A percentile compares a stretch with the other conserved stretches of the same genome.
Conservation (phyloP, 2,113 vertebrate species). For the Tonatia bakeri region DNA sequence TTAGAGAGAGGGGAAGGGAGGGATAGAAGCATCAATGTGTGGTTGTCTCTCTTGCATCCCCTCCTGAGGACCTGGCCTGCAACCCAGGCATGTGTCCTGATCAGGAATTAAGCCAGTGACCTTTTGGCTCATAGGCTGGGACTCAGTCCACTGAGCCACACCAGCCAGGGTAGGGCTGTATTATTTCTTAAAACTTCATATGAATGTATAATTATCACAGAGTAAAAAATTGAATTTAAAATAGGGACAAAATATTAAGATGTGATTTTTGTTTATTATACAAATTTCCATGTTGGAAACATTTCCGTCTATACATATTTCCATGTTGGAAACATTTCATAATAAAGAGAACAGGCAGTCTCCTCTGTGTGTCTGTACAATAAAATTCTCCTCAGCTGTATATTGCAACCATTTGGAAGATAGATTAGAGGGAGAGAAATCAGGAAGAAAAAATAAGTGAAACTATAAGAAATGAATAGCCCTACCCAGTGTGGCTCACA, state of each 20-base stretch:
- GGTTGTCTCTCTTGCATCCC: too few relatives aligned
- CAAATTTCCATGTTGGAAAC: neutral
- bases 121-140: too few relatives aligned
- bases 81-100: too few relatives aligned
- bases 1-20: too few relatives aligned
- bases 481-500: too few relatives aligned
- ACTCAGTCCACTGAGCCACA: too few relatives aligned
- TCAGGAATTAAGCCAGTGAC: too few relatives aligned
- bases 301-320: neutral
- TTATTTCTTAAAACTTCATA: neutral
- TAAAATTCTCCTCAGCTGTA: neutral
- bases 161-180: neutral
- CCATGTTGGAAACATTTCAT: neutral
- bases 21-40: too few relatives aligned
- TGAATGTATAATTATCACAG: neutral
- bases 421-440: neutral
- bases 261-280: neutral
- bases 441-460: neutral
- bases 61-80: too few relatives aligned
- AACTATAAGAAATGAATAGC: neutral
- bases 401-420: neutral
- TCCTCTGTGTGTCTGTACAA: neutral
- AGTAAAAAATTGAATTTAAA: neutral
- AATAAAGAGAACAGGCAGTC: neutral
- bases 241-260: neutral